These are phyloP conservation scores for Actinopyga echinites DNA, from an alignment of 53 echinoderm and acorn worm species.

Conservation along the genomic window DNA sequence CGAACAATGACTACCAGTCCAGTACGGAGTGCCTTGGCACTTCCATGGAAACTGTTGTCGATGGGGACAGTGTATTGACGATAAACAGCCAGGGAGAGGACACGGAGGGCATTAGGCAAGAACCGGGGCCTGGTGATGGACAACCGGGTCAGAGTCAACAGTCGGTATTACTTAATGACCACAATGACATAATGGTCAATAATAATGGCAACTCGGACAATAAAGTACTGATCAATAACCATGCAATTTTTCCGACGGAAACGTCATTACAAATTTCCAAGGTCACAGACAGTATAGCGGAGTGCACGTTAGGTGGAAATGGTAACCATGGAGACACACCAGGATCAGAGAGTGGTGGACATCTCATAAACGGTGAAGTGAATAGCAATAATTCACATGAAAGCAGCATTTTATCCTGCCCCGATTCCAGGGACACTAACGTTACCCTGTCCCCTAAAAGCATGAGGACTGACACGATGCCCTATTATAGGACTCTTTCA, in stretches of 20 bases:
- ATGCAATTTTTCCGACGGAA: background rate
- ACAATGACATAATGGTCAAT: no score
- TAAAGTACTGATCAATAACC: background rate
- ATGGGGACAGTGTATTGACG: background rate
- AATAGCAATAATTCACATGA: background rate
- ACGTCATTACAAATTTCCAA: no score
- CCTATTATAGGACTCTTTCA: background rate
- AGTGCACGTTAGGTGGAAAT: no score
- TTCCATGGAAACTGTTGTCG: background rate
- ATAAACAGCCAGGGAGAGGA: background rate
- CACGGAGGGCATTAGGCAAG: background rate
- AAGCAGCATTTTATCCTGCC: background rate
- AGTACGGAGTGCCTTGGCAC: background rate
- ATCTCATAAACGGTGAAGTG: background rate
- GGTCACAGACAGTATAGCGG: no score
- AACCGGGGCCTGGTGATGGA: background rate
- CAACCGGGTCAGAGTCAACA: background rate
- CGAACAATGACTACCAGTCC: background rate
- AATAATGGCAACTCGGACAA: slow-evolving; percentile 14
- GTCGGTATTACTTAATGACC: background rate
- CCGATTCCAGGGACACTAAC: background rate
- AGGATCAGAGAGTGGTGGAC: background rate
- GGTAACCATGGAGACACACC: background rate
- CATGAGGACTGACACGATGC: background rate
- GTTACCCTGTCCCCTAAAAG: background rate